Conservation (phyloP, 1,140 invertebrate genomes). For the Ostrea edulis region DNA sequence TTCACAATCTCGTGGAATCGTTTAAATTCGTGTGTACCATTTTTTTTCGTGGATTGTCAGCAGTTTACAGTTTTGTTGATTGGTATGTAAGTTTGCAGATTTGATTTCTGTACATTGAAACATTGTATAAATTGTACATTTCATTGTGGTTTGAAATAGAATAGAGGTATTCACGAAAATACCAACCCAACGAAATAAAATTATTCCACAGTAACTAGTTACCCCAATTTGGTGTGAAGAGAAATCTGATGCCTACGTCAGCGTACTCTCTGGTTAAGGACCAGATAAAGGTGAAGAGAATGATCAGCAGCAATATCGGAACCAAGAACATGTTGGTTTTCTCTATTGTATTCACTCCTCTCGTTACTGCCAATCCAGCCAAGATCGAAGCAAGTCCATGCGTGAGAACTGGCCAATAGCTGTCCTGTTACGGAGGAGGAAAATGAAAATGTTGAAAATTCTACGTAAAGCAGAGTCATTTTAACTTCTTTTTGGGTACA, state of each 20-base stretch:
- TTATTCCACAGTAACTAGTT: conserved; percentile 37
- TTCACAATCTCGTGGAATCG: no score
- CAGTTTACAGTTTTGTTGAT: no score
- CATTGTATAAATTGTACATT: no score
- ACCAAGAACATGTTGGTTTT: conserved; percentile 75
- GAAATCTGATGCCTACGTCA: conserved; percentile 68
- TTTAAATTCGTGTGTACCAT: no score
- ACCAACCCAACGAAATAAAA: no score
- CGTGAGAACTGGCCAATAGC: conserved; percentile 72
- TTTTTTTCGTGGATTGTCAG: no score
- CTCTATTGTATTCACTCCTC: conserved; percentile 76
- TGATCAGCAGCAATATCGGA: conserved; percentile 70
- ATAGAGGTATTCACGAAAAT: no score
- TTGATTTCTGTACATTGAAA: no score
- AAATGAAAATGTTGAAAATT: not conserved
- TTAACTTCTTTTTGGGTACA: not conserved
- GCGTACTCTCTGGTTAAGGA: conserved; percentile 69
- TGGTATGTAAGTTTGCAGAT: no score
- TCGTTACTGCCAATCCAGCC: conserved; percentile 68
- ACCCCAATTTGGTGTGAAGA: conserved; percentile 76
- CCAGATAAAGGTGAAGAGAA: conserved; percentile 75
- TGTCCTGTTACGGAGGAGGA: conserved; percentile 63
- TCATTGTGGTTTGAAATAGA: no score
- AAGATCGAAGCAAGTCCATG: conserved; percentile 65
- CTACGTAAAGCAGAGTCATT: not conserved